Evolutionary conservation across 2,888 invertebrate genomes (phyloP).

Genomic region (Heteromyza rotundicornis): DNA sequence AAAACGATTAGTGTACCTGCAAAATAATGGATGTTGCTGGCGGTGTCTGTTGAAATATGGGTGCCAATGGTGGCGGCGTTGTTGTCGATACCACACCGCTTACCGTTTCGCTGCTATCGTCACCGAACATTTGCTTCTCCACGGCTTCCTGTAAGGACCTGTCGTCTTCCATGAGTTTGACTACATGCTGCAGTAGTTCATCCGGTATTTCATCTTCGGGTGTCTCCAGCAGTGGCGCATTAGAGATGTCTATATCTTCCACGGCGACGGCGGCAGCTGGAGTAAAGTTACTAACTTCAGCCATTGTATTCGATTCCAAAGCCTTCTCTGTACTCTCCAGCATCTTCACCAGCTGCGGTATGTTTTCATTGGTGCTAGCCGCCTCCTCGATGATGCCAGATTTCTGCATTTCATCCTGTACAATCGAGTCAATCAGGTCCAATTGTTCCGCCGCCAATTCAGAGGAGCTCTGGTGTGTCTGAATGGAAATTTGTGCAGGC

Average conservation of each 20-base stretch:
- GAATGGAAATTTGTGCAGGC: constrained; percentile 60
- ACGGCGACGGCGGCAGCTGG: constrained; percentile 28
- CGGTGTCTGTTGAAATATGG: constrained; percentile 13
- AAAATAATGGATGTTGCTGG: constrained; percentile 1
- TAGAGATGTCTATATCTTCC: constrained; percentile 51
- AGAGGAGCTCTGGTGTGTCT: constrained; percentile 58
- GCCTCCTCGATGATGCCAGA: constrained; percentile 40
- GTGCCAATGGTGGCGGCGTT: constrained; percentile 28
- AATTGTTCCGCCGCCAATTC: constrained; percentile 60
- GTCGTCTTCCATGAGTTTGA: constrained; percentile 71
- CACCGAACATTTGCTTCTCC: constrained; percentile 70
- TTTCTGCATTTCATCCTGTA: constrained; percentile 57
- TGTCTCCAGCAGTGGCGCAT: constrained; percentile 59
- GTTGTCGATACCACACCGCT: constrained; percentile 26
- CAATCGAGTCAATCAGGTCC: constrained; percentile 61
- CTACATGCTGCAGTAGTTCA: constrained; percentile 76
- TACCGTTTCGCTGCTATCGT: constrained; percentile 32
- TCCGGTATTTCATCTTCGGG: constrained; percentile 73
- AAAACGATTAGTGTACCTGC: neutral
- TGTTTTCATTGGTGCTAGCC: constrained; percentile 49
- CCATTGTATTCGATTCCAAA: constrained; percentile 24
- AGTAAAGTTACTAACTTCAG: neutral
- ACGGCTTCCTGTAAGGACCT: constrained; percentile 76
- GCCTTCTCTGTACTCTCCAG: constrained; percentile 57
- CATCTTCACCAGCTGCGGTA: constrained; percentile 66